These are phyloP conservation scores for Ciconia nigra DNA, from an alignment of 2,797 vertebrate genomes.

Conservation along the genomic window DNA sequence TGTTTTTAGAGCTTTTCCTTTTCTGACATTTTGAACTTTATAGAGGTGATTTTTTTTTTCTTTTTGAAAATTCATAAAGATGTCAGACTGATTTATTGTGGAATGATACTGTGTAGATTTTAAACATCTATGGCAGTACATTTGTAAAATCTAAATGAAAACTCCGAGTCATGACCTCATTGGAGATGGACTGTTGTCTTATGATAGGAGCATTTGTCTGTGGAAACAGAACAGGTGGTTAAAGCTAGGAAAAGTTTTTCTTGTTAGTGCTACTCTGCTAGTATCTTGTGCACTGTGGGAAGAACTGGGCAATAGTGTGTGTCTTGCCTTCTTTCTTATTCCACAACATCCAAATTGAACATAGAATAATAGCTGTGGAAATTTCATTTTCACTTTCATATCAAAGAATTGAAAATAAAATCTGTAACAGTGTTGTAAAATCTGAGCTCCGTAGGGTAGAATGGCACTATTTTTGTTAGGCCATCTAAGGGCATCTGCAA, in stretches of 20 bases:
- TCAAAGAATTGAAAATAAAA: not conserved
- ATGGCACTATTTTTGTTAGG: not conserved
- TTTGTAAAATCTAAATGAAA: slow-evolving; percentile 5
- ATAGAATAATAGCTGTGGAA: not conserved
- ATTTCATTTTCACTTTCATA: not conserved
- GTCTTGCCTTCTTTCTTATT: not conserved
- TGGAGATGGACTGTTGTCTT: not conserved
- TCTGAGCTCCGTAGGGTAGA: not conserved
- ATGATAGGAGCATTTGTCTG: not conserved
- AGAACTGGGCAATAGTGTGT: not conserved
- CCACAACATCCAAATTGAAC: not conserved
- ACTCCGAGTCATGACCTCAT: not conserved
- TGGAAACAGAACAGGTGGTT: not conserved
- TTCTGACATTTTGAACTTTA: not conserved
- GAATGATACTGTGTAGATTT: not conserved
- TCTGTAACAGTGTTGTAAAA: not conserved
- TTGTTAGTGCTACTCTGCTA: not conserved
- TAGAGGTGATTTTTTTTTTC: not conserved
- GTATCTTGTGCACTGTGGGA: not conserved
- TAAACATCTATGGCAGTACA: not conserved
- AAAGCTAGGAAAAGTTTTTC: not conserved
- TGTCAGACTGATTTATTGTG: not conserved
- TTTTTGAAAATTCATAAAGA: not conserved
- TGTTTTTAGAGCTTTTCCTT: slow-evolving; percentile 65
- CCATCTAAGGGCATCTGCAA: not conserved